Evolutionary conservation across 2,888 invertebrate species (phyloP).

Genomic region (Steinernema scapterisci): DNA sequence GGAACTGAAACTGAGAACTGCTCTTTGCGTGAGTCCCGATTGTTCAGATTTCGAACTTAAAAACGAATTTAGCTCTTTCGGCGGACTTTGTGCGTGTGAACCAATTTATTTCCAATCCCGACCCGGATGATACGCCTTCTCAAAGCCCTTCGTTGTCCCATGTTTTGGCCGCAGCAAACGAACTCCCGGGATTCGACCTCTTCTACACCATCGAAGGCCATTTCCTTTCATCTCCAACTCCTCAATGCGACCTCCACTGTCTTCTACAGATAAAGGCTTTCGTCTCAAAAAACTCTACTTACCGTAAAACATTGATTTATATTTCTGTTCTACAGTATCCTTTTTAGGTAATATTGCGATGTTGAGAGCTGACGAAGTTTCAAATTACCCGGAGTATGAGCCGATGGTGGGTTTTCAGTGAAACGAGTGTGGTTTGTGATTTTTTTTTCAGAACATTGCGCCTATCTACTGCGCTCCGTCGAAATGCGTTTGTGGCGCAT

Average conservation of each 20-base stretch:
- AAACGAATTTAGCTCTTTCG: neutral
- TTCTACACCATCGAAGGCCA: neutral
- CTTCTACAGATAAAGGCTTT: too few species aligned
- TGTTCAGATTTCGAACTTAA: neutral
- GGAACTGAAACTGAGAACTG: neutral
- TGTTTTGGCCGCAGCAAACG: neutral
- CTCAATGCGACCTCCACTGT: neutral
- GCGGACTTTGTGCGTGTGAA: neutral
- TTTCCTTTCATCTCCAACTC: neutral
- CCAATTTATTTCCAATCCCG: neutral
- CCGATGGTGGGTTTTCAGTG: too few species aligned
- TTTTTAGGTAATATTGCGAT: neutral
- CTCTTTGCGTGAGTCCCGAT: neutral
- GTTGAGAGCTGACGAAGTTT: neutral
- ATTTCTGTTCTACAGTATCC: too few species aligned
- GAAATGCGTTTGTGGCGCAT: neutral
- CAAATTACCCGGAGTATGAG: neutral
- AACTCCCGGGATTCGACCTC: conserved; percentile 1
- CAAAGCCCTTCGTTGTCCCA: neutral
- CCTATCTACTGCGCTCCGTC: neutral
- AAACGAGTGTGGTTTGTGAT: too few species aligned
- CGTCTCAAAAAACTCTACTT: too few species aligned
- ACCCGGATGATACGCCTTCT: neutral
- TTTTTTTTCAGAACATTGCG: neutral
- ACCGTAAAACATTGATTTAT: too few species aligned